These are phyloP conservation scores for Palythoa grandiflora DNA, from an alignment of 92 coral and sea anemone species.

Conservation along the genomic window DNA sequence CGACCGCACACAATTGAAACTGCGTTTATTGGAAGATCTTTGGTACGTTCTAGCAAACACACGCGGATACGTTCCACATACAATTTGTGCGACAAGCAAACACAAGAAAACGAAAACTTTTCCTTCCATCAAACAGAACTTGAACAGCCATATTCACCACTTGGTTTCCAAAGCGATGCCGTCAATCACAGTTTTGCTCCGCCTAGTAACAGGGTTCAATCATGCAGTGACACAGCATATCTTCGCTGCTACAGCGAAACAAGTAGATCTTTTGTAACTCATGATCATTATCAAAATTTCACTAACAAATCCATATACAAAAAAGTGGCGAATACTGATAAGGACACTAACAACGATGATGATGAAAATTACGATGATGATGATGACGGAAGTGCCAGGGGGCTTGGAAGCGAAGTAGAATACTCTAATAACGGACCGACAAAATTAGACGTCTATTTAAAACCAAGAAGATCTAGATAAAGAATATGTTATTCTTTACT, in stretches of 20 bases:
- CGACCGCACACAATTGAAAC: constrained; percentile 70
- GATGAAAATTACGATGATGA: constrained; percentile 8
- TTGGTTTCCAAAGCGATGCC: neutral
- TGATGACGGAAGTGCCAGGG: constrained; percentile 59
- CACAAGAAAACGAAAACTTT: neutral
- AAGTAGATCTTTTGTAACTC: constrained; percentile 10
- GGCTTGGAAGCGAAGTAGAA: constrained; percentile 71
- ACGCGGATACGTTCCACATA: neutral
- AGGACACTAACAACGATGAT: neutral
- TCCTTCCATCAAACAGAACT: neutral
- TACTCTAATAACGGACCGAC: constrained; percentile 60
- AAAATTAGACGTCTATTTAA: constrained; percentile 70
- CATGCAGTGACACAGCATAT: neutral
- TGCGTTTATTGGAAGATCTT: constrained; percentile 31
- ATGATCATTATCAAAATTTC: neutral
- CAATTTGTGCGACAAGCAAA: neutral
- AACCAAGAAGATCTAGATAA: constrained; percentile 36
- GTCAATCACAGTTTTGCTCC: neutral
- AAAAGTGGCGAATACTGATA: neutral
- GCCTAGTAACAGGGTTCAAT: neutral
- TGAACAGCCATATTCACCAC: neutral
- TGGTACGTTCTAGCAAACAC: neutral
- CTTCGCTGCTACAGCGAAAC: constrained; percentile 16
- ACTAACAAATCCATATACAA: neutral
- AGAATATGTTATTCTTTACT: neutral